Base-by-base conservation (phyloP, 2,797 vertebrate species). In the Lepus oiostolus region DNA sequence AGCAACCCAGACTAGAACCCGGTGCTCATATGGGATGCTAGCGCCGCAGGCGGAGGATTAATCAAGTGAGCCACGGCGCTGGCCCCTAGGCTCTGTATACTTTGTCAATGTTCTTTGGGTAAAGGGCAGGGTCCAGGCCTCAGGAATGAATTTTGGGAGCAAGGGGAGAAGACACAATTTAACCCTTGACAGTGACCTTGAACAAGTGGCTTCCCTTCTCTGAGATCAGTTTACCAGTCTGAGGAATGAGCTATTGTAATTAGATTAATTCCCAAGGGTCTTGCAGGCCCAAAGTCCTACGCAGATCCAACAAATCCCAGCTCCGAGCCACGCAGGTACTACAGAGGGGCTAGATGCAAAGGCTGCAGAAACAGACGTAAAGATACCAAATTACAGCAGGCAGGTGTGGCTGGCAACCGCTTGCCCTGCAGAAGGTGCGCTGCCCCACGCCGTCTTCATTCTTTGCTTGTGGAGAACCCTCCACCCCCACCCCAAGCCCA, bases 401-500 rank as follows among this genome's bases (percentile, higher is more conserved):
- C 1, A 22, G 14, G 12, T 16, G 22, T 13, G 19, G n/a, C 13
- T 26, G 62, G 71, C 54, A 74, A 1, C n/a, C 30, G 32, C 22
- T 32, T 54, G 11, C 14, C 21, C 10, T 0, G 1, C 22, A 1
- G 19, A 67, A 70, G 30, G 4, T 2, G 0, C 9, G 16, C 6
- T 28, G 74, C 2, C 19, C 30, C 17, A 16, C 16, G 11, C 2
- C 5, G 7, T 26, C n/a, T 80, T 38, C 63, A 10, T 24, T 28
- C 2, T 35, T 75, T 52, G 21, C 35, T 16, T 7, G 12, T 19
- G 52, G 21, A 72, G 54, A 28, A 47, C 42, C 8, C 5, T 30
- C n/a, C 7, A 1, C 24, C 4, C 30, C 17, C 26, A 75, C 65
- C 54, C 22, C 24, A 26, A 17, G 1, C 54, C 17, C 54, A 58